Conservation (phyloP, 2,888 invertebrate genomes). For the Trachelus stipa region DNA sequence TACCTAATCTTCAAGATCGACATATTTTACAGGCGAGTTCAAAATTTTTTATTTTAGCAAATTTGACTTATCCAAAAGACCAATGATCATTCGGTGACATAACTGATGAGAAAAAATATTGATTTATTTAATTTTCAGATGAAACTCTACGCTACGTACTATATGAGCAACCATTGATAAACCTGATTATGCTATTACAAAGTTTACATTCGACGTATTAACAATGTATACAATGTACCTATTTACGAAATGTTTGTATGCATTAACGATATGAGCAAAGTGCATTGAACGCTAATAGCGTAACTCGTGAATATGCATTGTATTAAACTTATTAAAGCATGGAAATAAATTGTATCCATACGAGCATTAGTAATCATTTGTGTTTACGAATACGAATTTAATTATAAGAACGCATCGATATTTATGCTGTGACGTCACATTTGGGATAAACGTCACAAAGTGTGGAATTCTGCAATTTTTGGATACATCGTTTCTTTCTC, state of each 20-base stretch:
- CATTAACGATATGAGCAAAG: not conserved
- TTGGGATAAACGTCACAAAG: too few species aligned
- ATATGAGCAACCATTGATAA: not conserved
- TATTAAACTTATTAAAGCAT: not conserved
- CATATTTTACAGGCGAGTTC: constrained; percentile 75
- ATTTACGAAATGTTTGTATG: not conserved
- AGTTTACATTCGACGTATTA: not conserved
- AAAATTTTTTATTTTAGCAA: constrained; percentile 68
- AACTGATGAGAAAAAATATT: too few species aligned
- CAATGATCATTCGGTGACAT: not conserved
- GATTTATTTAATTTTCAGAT: not conserved
- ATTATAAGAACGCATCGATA: not conserved
- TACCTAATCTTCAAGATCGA: constrained; percentile 75
- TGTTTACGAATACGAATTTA: not conserved
- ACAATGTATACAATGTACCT: not conserved
- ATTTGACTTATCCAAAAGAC: not conserved
- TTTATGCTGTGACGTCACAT: too few species aligned
- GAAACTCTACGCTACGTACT: not conserved
- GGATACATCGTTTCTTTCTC: too few species aligned
- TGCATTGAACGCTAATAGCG: not conserved
- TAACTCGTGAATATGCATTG: not conserved
- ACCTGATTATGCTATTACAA: not conserved
- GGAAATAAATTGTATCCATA: not conserved
- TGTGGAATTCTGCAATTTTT: too few species aligned
- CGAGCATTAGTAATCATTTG: not conserved